A percentile compares a stretch with the other conserved stretches of the same genome.
Evolutionary conservation across 2,797 vertebrate genomes (phyloP).

Genomic region (Xenops minutus): DNA sequence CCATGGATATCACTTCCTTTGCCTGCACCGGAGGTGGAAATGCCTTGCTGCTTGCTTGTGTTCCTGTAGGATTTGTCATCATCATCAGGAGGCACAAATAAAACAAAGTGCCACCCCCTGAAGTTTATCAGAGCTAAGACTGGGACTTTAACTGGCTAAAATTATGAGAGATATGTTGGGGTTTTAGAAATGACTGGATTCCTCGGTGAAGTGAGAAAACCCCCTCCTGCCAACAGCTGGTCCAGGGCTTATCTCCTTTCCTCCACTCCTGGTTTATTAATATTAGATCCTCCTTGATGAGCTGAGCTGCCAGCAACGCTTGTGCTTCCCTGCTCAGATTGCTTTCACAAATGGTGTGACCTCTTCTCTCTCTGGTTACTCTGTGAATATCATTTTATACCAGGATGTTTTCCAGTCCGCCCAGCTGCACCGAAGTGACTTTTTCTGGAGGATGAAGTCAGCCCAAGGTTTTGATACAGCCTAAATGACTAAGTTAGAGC

Average conservation of each 20-base stretch:
- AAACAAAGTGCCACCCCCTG: neutral
- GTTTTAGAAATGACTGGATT: neutral
- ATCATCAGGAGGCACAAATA: neutral
- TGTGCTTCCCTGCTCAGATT: neutral
- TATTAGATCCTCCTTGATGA: neutral
- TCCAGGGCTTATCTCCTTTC: neutral
- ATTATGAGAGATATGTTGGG: neutral
- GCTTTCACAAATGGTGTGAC: neutral
- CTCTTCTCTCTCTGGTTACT: neutral
- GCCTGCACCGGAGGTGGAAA: neutral
- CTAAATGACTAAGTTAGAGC: neutral
- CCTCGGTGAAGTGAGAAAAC: neutral
- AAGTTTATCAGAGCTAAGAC: accelerated
- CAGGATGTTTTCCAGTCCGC: neutral
- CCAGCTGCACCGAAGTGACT: neutral
- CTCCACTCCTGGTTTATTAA: neutral
- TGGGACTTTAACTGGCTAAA: neutral
- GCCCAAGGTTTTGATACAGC: neutral
- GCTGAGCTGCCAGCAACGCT: neutral
- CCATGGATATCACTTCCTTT: neutral
- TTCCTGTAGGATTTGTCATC: neutral
- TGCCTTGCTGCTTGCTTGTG: neutral
- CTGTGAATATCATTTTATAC: neutral
- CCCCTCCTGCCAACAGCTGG: neutral
- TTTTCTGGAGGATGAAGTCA: neutral